Conservation (phyloP, 2,888 invertebrate genomes). For the Pristionchus arcanus region DNA sequence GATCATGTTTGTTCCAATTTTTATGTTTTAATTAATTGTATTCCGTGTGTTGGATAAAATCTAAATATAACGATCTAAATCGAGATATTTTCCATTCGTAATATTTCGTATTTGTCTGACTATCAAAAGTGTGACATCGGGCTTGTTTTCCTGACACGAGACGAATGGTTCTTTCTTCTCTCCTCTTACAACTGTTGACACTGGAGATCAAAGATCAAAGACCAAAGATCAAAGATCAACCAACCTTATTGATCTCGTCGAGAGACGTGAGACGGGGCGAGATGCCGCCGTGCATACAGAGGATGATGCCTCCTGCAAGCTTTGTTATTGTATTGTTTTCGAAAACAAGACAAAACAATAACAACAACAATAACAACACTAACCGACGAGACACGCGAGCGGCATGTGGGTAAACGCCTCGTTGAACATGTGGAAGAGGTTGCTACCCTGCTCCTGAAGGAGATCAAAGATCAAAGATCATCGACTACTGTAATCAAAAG, state of each 20-base stretch:
- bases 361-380: neutral
- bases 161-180: too few relatives aligned
- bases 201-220: slow-evolving; percentile 2
- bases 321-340: neutral
- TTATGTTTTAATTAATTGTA: too few relatives aligned
- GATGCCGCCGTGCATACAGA: slow-evolving; percentile 38
- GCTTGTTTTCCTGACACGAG: too few relatives aligned
- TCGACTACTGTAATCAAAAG: neutral
- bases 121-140: too few relatives aligned
- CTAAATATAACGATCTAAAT: too few relatives aligned
- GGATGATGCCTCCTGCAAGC: neutral
- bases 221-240: slow-evolving; percentile 11
- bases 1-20: too few relatives aligned
- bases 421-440: slow-evolving; percentile 30
- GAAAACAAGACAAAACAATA: neutral
- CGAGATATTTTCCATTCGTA: too few relatives aligned
- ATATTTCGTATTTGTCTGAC: too few relatives aligned
- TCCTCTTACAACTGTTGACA: too few relatives aligned
- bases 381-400: neutral
- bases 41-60: too few relatives aligned
- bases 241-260: slow-evolving; percentile 17
- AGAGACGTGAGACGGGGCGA: neutral
- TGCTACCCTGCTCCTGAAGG: neutral
- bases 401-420: slow-evolving; percentile 13
- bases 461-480: neutral